Conservation (phyloP, 2,888 invertebrate species). For the Salpingus planirostris region DNA sequence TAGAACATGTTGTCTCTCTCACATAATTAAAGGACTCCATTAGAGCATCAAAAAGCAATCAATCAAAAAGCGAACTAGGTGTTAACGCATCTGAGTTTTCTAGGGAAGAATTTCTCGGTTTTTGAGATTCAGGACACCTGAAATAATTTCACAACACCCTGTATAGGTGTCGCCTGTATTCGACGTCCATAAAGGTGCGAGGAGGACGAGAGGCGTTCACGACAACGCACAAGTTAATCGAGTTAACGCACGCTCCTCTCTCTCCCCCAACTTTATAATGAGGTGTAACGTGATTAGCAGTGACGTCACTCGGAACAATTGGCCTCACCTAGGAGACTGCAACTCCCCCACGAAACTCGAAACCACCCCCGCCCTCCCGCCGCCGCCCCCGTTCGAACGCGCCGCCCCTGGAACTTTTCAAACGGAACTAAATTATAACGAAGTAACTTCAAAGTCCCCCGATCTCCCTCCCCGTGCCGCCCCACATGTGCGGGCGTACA, state of each 20-base stretch:
- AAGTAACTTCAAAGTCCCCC: slow-evolving; percentile 34
- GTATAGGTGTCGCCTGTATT: too few species aligned
- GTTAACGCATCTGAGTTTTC: too few species aligned
- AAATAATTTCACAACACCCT: too few species aligned
- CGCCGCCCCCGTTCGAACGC: too few species aligned
- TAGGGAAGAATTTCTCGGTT: too few species aligned
- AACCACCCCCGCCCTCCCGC: slow-evolving; percentile 16
- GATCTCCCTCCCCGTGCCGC: slow-evolving; percentile 4
- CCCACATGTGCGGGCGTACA: too few species aligned
- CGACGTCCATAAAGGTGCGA: too few species aligned
- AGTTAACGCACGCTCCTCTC: slow-evolving; percentile 33
- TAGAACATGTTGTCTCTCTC: too few species aligned
- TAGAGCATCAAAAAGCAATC: too few species aligned
- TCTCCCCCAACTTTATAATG: slow-evolving; percentile 37
- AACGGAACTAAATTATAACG: slow-evolving; percentile 36
- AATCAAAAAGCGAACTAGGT: too few species aligned
- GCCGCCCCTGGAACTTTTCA: slow-evolving; percentile 26
- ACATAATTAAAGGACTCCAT: too few species aligned
- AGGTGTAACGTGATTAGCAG: slow-evolving; percentile 48
- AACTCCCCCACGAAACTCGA: slow-evolving; percentile 24
- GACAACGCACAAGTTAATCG: slow-evolving; percentile 29
- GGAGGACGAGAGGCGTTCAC: slow-evolving; percentile 3
- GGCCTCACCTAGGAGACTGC: slow-evolving; percentile 41
- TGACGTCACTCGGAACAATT: slow-evolving; percentile 47
- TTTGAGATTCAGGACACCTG: too few species aligned